Conservation (phyloP, 2,113 vertebrate species). For the Circaetus cinerascens region DNA sequence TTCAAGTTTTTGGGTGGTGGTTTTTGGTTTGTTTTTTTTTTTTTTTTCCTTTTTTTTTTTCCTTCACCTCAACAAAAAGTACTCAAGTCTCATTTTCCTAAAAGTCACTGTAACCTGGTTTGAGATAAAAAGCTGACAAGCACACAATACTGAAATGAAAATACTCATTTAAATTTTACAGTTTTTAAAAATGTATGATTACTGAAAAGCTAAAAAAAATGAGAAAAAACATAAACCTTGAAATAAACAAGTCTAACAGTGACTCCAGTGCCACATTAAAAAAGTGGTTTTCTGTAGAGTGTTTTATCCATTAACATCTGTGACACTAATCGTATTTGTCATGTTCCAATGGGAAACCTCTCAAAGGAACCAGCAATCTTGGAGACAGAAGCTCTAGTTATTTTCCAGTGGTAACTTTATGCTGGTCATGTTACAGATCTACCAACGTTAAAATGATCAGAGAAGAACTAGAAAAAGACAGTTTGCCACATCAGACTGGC, state of each 20-base stretch:
- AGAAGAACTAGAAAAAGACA: not conserved
- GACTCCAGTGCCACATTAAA: not conserved
- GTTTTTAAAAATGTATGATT: not conserved
- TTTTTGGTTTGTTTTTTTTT: not conserved
- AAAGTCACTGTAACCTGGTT: not conserved
- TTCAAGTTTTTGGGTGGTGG: not conserved
- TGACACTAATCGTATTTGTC: not conserved
- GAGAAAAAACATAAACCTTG: not conserved
- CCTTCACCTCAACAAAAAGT: not conserved
- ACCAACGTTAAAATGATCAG: not conserved
- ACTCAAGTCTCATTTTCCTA: not conserved
- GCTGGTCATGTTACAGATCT: not conserved
- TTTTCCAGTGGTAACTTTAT: not conserved
- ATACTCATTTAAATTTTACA: not conserved
- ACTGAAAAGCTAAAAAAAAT: not conserved
- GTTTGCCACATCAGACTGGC: not conserved
- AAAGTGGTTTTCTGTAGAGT: not conserved
- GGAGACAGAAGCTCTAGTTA: not conserved
- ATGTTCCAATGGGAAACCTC: not conserved
- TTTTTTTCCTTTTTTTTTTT: too few species aligned
- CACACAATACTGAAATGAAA: rapidly evolving
- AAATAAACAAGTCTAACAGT: not conserved
- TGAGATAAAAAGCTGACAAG: not conserved
- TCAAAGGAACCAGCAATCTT: not conserved
- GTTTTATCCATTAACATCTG: not conserved